These are phyloP conservation scores for Atopsyche davidsoni DNA, from an alignment of 1,140 invertebrate genomes.

Conservation along the genomic window DNA sequence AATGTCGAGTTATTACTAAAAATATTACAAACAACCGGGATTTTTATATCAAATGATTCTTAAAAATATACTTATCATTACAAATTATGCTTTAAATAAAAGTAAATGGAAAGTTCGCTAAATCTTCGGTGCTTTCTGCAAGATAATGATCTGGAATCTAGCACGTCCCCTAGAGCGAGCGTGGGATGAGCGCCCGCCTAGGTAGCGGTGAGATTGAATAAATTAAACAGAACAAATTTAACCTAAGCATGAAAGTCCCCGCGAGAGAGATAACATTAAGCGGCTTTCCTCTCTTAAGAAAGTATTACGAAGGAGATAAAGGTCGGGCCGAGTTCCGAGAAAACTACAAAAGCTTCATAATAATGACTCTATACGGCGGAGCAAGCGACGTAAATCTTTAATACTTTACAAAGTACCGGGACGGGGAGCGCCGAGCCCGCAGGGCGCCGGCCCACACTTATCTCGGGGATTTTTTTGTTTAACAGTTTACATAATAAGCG, in stretches of 20 bases:
- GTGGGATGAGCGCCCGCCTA: neutral
- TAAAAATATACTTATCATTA: no score
- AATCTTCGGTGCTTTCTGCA: no score
- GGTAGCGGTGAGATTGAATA: constrained; percentile 9
- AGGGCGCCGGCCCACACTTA: no score
- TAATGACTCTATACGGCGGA: constrained; percentile 22
- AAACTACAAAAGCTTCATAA: constrained; percentile 21
- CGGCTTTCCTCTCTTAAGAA: constrained; percentile 12
- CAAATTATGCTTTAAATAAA: no score
- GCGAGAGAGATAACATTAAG: constrained; percentile 17
- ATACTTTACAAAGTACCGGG: constrained; percentile 21
- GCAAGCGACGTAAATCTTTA: constrained; percentile 26
- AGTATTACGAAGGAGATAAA: neutral
- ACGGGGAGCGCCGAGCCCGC: neutral
- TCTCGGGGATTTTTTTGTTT: no score
- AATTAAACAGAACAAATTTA: constrained; percentile 23
- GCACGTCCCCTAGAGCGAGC: neutral
- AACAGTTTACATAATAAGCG: no score
- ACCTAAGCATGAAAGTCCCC: constrained; percentile 10
- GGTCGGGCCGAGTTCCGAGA: constrained; percentile 6
- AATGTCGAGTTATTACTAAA: no score
- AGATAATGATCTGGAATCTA: no score
- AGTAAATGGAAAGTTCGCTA: no score
- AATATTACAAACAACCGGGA: no score
- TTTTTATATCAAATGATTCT: no score